Evolutionary conservation across 2,888 invertebrate genomes (phyloP).

Genomic region (Syrphus vitripennis): DNA sequence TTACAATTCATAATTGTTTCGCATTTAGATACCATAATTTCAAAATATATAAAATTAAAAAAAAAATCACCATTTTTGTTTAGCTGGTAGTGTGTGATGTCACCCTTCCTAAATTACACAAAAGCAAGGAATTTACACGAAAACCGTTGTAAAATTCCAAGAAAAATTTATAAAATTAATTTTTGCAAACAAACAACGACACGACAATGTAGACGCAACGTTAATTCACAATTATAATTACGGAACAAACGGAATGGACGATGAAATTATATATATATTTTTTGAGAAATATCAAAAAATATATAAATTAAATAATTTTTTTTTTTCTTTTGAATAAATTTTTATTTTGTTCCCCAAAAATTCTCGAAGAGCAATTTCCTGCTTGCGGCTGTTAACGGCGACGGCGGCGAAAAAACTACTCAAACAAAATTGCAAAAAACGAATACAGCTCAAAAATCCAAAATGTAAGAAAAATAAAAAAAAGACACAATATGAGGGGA

Average conservation of each 20-base stretch:
- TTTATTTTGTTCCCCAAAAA: neutral
- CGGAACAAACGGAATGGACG: slow-evolving; percentile 61
- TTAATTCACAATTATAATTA: slow-evolving; percentile 33
- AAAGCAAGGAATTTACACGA: slow-evolving; percentile 39
- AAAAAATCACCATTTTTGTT: slow-evolving; percentile 64
- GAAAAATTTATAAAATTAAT: slow-evolving; percentile 1
- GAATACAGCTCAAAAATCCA: slow-evolving; percentile 25
- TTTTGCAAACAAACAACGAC: slow-evolving; percentile 26
- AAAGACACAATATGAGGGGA: neutral
- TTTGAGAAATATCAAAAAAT: neutral
- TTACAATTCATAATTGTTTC: neutral
- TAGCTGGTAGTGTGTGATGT: slow-evolving; percentile 64
- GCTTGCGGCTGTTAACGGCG: slow-evolving; percentile 56
- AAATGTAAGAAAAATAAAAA: neutral
- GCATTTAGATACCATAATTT: neutral
- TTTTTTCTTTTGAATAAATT: neutral
- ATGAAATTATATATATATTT: slow-evolving; percentile 14
- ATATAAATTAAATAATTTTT: neutral
- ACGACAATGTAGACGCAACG: slow-evolving; percentile 29
- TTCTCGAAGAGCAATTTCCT: slow-evolving; percentile 13
- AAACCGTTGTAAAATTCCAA: slow-evolving; percentile 6
- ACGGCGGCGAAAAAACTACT: slow-evolving; percentile 70
- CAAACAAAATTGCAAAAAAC: slow-evolving; percentile 67
- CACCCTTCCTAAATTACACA: slow-evolving; percentile 66
- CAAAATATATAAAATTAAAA: neutral